A percentile compares a stretch with the other conserved stretches of the same genome.
Evolutionary conservation across 2,797 vertebrate species (phyloP).

Genomic region (Hafferia zeledoni): DNA sequence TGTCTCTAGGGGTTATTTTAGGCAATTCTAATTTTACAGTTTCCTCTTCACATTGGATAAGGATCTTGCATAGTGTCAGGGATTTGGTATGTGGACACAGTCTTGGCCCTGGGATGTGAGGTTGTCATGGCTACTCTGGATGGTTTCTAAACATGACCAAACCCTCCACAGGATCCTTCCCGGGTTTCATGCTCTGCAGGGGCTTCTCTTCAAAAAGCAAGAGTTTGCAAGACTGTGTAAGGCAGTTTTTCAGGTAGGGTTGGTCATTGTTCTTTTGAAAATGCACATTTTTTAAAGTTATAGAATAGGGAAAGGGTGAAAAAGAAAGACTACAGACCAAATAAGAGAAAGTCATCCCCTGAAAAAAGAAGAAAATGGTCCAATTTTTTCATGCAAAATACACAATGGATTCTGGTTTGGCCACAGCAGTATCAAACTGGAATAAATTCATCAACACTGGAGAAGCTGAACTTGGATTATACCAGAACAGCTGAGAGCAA

Average conservation of each 20-base stretch:
- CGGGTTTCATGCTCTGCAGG: not conserved
- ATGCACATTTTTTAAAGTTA: accelerated
- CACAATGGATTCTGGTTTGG: not conserved
- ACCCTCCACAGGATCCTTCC: not conserved
- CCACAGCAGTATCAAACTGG: not conserved
- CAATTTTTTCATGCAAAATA: not conserved
- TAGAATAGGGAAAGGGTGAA: not conserved
- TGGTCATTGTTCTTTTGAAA: not conserved
- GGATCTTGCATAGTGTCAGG: slow-evolving; percentile 44
- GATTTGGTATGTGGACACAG: slow-evolving; percentile 32
- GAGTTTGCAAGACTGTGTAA: not conserved
- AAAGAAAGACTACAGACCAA: not conserved
- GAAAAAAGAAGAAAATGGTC: not conserved
- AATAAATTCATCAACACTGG: not conserved
- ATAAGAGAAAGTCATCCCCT: not conserved
- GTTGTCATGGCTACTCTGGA: slow-evolving; percentile 58
- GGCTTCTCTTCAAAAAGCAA: not conserved
- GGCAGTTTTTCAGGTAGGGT: not conserved
- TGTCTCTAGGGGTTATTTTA: slow-evolving; percentile 28
- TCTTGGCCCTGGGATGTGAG: not conserved
- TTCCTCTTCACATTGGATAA: slow-evolving; percentile 58
- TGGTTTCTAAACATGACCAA: slow-evolving; percentile 57
- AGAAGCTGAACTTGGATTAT: not conserved
- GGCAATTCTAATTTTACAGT: slow-evolving; percentile 23
- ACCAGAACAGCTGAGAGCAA: not conserved